Evolutionary conservation across 2,888 invertebrate genomes (phyloP), one percentile per base, ranked within the genome.

Genomic region (Calameuta pallipes): DNA sequence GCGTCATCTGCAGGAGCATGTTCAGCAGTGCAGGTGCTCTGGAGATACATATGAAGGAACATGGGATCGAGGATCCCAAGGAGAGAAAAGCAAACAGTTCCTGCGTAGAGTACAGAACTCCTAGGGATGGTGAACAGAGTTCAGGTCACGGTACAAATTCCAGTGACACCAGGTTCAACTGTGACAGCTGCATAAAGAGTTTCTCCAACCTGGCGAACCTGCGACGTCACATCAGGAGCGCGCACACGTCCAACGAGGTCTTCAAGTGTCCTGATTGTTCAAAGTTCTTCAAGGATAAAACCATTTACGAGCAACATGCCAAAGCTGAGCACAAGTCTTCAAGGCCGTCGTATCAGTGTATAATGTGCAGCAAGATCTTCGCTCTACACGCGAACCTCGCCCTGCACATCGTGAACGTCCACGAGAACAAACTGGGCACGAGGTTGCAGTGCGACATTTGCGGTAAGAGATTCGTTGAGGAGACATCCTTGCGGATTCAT

Each of bases 391-490:
- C 87, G 0, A 86, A 87, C 12, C 79, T 91, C 15, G 82, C 87
- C 3, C 78, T 84, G 6, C 91, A 92, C 76, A 87, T 86, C n/a
- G 81, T 82, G 2, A 87, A 85, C 0, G 83, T 85, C 1, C 91
- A 91, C 31, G 87, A 85, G 0, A 78, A 82, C 15, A 82, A 68
- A 69, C 78, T 15, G 79, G 79, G 68, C 80, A 92, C 11, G 89
- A 92, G 92, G 80, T 94, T 94, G 84, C 93, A 93, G 88, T 95
- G 95, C 84, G 94, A 94, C 83, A 93, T 94, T 76, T 95, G 95
- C 83, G 94, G 94, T 1, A 94, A 95, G 81, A 92, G 93, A 0
- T 93, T 95, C 75, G 93, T 93, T 80, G 94, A 95, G 23, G 94
- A 94, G 34, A 91, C 93, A 31, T 95, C 95, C 15, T 88, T 95